Evolutionary conservation across 2,113 vertebrate species (phyloP), one percentile per base, ranked within the genome.

Genomic region (Strix aluco): DNA sequence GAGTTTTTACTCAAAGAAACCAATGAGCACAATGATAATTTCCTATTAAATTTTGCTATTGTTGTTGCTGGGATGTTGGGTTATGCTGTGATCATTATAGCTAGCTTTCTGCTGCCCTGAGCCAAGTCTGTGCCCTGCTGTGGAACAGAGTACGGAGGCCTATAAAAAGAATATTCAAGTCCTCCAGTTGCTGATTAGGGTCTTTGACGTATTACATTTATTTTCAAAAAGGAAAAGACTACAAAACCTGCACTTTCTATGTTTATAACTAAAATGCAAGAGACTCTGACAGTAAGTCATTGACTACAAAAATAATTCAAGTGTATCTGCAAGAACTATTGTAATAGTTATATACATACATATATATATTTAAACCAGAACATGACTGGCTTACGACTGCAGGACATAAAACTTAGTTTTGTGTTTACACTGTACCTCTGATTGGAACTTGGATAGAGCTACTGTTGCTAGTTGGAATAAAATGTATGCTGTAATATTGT

Each of bases 391-490:
- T 97, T 79, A 72, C 69, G 81, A 81, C 61, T 88, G 59, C 17
- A 88, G 74, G 81, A 96, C 85, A 90, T 97, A 95, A 97, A 96
- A 96, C 81, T 96, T 96, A 84, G 70, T 81, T 95, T 84, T 94
- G 83, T 95, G 51, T 93, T 94, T 97, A 94, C 90, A 96, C 91
- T 96, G 71, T 51, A 83, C 66, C 93, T 97, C 96, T 96, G 97
- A 98, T 91, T 86, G 81, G 95, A 96, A 96, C 96, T 98, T 96
- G 97, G 97, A 97, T 92, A 96, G 86, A 85, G 78, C 92, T 91
- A 96, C 94, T 96, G 94, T 97, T 97, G 95, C 96, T 97, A 93
- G 92, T 79, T 94, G 91, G 96, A 95, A 94, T 96, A 97, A 96
- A 97, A 97, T 96, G 74, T 89, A 94, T 4, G 1, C 40, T 92